Base-by-base conservation (phyloP, 1,140 invertebrate species). In the Meloidogyne floridensis region DNA sequence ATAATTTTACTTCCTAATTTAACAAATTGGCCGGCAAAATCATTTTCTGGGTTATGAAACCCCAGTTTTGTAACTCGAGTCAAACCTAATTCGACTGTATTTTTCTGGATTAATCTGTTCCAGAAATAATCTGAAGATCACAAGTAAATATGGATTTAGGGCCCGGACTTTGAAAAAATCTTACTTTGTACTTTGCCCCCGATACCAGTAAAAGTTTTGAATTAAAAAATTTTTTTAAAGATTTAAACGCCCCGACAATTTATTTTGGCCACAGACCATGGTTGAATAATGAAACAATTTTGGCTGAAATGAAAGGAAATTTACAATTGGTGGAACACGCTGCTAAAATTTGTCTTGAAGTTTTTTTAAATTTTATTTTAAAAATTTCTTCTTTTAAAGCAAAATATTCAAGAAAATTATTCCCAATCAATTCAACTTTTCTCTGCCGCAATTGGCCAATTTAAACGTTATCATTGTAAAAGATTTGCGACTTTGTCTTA, bases 201-300 rank as follows among this genome's bases (percentile, higher is more conserved):
- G 20, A 20, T 20, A 20, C 20, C 20, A 20, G 20, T 20, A 20
- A 20, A 20, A 20, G 20, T 20, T 20, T 20, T 20, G 20, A 20
- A 20, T 20, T 20, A 20, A 20, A 20, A 32, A 54, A 6, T 15
- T 56, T 32, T 53, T 72, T 80, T 80, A 42, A 75, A 75, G 78
- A 83, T 69, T 73, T 73, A 10, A 81, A 72, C 43, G 15, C 15
- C 11, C 47, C 81, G 18, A 85, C 84, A 13, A 74, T 82, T 9
- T 85, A 79, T 70, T 86, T 71, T 56, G 84, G 84, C 15, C 84
- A 85, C 43, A 32, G 84, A 42, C 84, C 84, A 5, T 85, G 84
- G 84, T 20, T 84, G 43, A 72, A 18, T 11, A n/a, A 42, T n/a
- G 32, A 85, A 80, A 70, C 15, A 20, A 56, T 53, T 15, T 84